Evolutionary conservation across 2,113 vertebrate genomes (phyloP).

Genomic region (Hydropotes inermis): DNA sequence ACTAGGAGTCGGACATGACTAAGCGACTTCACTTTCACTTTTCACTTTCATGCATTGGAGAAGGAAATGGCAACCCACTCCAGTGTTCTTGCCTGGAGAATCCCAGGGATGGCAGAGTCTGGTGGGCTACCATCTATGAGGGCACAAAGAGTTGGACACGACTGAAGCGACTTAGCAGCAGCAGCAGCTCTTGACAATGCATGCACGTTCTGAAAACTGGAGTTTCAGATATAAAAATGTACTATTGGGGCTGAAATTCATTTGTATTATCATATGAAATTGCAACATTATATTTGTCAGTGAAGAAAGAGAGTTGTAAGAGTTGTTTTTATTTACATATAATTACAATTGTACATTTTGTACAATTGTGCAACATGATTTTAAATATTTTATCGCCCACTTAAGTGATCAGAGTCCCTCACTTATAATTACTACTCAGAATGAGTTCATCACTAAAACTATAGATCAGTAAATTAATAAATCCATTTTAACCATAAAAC

Average conservation of each 20-base stretch:
- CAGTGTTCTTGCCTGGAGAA: too few relatives aligned
- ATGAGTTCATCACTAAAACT: constrained; percentile 48
- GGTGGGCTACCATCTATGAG: too few relatives aligned
- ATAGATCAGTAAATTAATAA: constrained; percentile 46
- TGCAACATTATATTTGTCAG: constrained; percentile 40
- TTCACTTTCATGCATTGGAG: too few relatives aligned
- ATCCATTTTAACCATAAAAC: constrained; percentile 47
- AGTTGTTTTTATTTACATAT: constrained; percentile 39
- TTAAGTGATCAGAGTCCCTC: constrained; percentile 41
- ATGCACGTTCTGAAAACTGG: constrained; percentile 2
- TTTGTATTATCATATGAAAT: constrained; percentile 51
- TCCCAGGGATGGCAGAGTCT: too few relatives aligned
- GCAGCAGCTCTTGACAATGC: not conserved
- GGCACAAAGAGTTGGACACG: too few relatives aligned
- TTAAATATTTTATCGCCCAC: constrained; percentile 58
- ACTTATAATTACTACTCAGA: constrained; percentile 15
- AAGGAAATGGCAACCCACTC: too few relatives aligned
- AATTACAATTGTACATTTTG: constrained; percentile 44
- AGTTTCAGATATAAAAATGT: constrained; percentile 11
- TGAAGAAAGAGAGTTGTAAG: not conserved
- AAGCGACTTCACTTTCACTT: too few relatives aligned
- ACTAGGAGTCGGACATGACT: too few relatives aligned
- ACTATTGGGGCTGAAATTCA: constrained; percentile 19
- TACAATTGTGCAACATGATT: constrained; percentile 40
- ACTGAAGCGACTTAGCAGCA: too few relatives aligned